Percentiles rank a stretch among this genome's conserved stretches.
phyloP scores from a whole-genome alignment of 2,888 invertebrate genomes.

The Philonicus albiceps region DNA sequence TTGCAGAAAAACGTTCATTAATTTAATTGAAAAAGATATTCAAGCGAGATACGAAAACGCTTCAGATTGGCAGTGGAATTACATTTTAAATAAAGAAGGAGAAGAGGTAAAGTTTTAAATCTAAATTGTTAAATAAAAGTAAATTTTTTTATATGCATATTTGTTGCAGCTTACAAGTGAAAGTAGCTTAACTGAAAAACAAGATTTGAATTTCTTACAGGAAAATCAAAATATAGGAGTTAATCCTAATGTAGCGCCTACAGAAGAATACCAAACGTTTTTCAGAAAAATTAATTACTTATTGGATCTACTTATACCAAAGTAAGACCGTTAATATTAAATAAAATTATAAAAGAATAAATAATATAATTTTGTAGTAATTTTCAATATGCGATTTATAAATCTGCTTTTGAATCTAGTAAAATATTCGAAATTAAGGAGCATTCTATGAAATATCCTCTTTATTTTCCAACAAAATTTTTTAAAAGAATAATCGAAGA shows the following conservation, averaged over 20 bases:
- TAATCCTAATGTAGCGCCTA: background rate
- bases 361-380: slow-evolving; percentile 18
- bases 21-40: slow-evolving; percentile 17
- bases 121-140: no score
- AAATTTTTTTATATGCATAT: no score
- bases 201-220: background rate
- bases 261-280: background rate
- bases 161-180: background rate
- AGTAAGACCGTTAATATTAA: slow-evolving; percentile 1
- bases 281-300: slow-evolving; percentile 23
- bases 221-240: background rate
- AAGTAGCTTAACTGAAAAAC: background rate
- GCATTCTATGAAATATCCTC: background rate
- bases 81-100: background rate
- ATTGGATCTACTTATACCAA: slow-evolving; percentile 42
- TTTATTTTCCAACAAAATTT: background rate
- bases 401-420: slow-evolving; percentile 7
- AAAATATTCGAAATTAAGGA: background rate
- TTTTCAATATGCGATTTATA: slow-evolving; percentile 31
- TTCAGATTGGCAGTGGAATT: background rate
- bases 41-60: slow-evolving; percentile 3
- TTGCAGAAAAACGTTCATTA: slow-evolving; percentile 10
- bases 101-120: no score
- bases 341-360: background rate
- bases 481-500: background rate